Conservation (phyloP, 2,113 vertebrate genomes). For the Odontesthes bonariensis region DNA sequence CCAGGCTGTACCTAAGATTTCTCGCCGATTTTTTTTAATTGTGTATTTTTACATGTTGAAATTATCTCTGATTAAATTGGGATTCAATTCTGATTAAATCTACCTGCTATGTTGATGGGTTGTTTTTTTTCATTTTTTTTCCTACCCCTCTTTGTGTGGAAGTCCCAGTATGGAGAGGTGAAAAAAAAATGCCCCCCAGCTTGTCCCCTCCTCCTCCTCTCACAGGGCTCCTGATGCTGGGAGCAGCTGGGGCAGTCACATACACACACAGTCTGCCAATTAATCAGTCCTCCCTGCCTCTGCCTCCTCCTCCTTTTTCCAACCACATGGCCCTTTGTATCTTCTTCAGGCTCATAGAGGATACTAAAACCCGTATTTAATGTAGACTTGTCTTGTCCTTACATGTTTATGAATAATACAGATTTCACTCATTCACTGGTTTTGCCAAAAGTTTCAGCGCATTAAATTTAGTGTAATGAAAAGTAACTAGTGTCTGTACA, state of each 20-base stretch:
- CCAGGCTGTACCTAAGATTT: too few relatives aligned
- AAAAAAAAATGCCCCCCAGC: constrained; percentile 41
- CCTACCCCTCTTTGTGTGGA: too few relatives aligned
- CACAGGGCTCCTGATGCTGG: constrained; percentile 52
- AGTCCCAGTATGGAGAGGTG: neutral
- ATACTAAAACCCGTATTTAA: neutral
- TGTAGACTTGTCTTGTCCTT: neutral
- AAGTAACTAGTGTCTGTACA: too few relatives aligned
- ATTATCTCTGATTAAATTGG: neutral
- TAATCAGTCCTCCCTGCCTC: constrained; percentile 44
- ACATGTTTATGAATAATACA: neutral
- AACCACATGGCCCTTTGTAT: constrained; percentile 76
- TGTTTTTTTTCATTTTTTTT: too few relatives aligned
- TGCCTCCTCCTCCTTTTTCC: constrained; percentile 20
- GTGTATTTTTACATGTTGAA: neutral
- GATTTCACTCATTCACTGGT: too few relatives aligned
- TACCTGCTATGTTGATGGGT: too few relatives aligned
- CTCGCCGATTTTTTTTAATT: neutral
- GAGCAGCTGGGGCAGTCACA: constrained; percentile 35
- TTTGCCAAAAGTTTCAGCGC: too few relatives aligned
- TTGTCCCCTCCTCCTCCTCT: constrained; percentile 12
- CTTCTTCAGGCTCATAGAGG: constrained; percentile 1
- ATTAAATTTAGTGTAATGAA: too few relatives aligned
- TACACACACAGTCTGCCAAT: constrained; percentile 49
- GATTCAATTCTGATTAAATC: neutral